These are phyloP conservation scores for Poecilia gillii DNA, from an alignment of 2,797 vertebrate genomes.

Conservation along the genomic window DNA sequence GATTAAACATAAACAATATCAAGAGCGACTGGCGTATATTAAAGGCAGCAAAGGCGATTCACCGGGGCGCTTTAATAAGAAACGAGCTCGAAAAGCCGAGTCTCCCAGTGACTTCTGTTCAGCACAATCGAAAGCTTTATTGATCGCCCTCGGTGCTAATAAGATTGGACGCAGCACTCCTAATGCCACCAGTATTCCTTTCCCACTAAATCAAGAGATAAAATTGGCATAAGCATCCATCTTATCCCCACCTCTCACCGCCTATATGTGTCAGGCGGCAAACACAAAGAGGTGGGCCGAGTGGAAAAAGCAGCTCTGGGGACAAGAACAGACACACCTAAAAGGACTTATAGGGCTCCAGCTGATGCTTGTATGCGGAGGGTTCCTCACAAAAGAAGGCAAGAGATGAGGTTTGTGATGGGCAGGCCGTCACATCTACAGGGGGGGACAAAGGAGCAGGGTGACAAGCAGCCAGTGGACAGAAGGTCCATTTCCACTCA, in stretches of 20 bases:
- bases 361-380: conserved; percentile 39
- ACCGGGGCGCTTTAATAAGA: conserved; percentile 21
- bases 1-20: conserved; percentile 6
- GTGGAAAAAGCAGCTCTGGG: conserved; percentile 53
- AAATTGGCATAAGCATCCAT: conserved; percentile 65
- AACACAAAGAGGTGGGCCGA: conserved; percentile 57
- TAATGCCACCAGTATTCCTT: conserved; percentile 49
- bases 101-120: conserved; percentile 45
- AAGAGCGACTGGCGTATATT: conserved; percentile 15
- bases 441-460: conserved; percentile 67
- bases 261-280: conserved; percentile 40
- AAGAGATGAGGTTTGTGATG: conserved; percentile 79
- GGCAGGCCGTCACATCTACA: conserved; percentile 72
- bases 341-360: conserved; percentile 52
- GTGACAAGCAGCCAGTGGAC: conserved; percentile 72
- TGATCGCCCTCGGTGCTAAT: conserved; percentile 65
- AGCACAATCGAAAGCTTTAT: conserved; percentile 62
- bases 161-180: conserved; percentile 64
- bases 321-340: conserved; percentile 43
- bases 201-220: conserved; percentile 71
- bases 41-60: conserved; percentile 49
- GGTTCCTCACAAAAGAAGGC: conserved; percentile 44
- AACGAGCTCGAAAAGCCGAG: conserved; percentile 32
- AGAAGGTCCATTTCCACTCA: conserved; percentile 78
- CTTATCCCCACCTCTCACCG: conserved; percentile 51